Evolutionary conservation across 2,113 vertebrate genomes (phyloP), one percentile per base, ranked within the genome.

Genomic region (Hymenochirus boettgeri): DNA sequence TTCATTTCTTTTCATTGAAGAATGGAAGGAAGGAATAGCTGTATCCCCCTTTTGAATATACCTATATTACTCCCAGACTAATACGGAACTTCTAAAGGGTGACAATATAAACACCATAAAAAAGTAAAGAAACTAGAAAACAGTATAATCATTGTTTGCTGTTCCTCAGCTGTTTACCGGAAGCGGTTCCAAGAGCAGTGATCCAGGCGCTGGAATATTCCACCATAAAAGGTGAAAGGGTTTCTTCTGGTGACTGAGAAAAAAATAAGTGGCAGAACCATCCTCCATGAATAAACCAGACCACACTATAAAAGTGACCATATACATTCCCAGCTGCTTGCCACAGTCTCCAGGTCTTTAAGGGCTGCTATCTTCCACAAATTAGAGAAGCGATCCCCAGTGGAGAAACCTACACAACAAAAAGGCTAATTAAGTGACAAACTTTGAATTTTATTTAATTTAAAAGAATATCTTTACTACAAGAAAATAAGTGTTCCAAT

Each of bases 131-230:
- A n/a, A n/a, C n/a, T n/a, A n/a, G n/a, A n/a, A n/a, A n/a, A n/a
- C n/a, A n/a, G n/a, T n/a, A n/a, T n/a, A n/a, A n/a, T n/a, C n/a
- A n/a, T n/a, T n/a, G n/a, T n/a, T n/a, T n/a, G n/a, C n/a, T n/a
- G n/a, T n/a, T n/a, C n/a, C n/a, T n/a, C n/a, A n/a, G n/a, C n/a
- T n/a, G n/a, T n/a, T 13, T 46, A 77, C 75, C 90, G 82, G 89
- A 91, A 21, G 90, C 90, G 1, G 89, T 91, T 52, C 89, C 89
- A 59, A 92, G 66, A 5, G 90, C 90, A 0, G 89, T 92, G 79
- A 92, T 87, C 89, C 89, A 92, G 1, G 90, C 90, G n/a, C 75
- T 92, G 90, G 73, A 92, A 92, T 70, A 92, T 89, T 1, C 89
- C 90, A 0, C 74, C 79, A 74, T 87, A 91, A 75, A 91, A 92